Evolutionary conservation across 2,888 invertebrate genomes (phyloP), one percentile per base, ranked within the genome.

Genomic region (Stenotaenia linearis): DNA sequence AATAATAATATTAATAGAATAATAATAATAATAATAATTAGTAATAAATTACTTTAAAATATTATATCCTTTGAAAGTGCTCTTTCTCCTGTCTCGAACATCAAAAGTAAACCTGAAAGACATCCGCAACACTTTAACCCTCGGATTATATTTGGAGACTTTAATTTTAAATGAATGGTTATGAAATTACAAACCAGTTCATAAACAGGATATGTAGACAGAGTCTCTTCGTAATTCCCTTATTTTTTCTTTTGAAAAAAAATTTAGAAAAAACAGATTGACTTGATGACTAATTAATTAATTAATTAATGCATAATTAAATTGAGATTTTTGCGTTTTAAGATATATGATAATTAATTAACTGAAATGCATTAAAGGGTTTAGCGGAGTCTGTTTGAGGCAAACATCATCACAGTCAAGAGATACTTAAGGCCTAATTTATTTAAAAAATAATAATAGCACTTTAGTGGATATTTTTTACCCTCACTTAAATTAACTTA

Each of bases 21-120:
- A 6, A 45, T 45, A 18, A 45, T 45, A 18, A n/a, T 45, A 45
- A 45, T 45, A 45, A 45, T 69, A 69, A 69, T 69, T 28, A 69
- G 25, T 69, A 69, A 69, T 69, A 69, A 69, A 69, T 69, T 69
- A 69, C 69, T 69, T 25, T 9, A 69, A 69, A 69, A 69, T 25
- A 56, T 56, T 56, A 69, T 69, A 69, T 69, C 69, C 69, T 69
- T 69, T 69, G 69, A 69, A 69, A 69, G 69, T 69, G 69, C 69
- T 69, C 69, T 28, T 61, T 69, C 69, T 69, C n/a, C 28, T 28
- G 12, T 69, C 69, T 69, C 69, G 6, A 45, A 45, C 32, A 45
- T 18, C 45, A 45, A 45, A 45, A 45, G 18, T 45, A 7, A 45
- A 5, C 45, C n/a, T 69, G 69, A 28, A 69, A 69, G 69, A 69